Base-by-base conservation (phyloP, 2,797 vertebrate species). In the Halcyon smyrnensis region DNA sequence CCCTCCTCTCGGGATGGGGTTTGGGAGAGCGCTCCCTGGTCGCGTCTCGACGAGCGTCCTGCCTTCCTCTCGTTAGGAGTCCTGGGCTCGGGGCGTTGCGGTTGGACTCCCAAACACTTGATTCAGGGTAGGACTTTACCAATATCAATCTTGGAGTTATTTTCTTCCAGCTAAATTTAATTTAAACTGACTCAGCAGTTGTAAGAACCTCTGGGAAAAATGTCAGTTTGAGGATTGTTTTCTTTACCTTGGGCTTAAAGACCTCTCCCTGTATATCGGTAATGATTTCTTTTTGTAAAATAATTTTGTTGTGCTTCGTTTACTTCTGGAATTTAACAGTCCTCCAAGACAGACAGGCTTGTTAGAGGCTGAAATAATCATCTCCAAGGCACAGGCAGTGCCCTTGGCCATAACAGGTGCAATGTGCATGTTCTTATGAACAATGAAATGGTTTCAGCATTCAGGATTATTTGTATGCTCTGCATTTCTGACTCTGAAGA, bases 381-480 rank as follows among this genome's bases (percentile, higher is more conserved):
- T 67, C 74, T 63, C 9, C 34, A 5, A 77, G 83, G 73, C 19
- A 6, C 27, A 25, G 82, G 37, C 76, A 74, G 81, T 96, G 92
- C 86, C 90, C 89, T 94, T 84, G 95, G 43, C 60, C 3, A 4
- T 89, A 93, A 94, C 94, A 95, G 93, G 94, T 94, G 95, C 89
- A 94, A 20, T 13, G 53, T 76, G 84, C 64, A 48, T 67, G 8
- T 76, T 65, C 70, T 30, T 70, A 48, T 4, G 76, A 93, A 95
- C 96, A 94, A 90, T 90, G 78, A 77, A 75, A 53, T 50, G 77
- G 89, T 90, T 91, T 93, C 87, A 43, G 87, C 59, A 1, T 28
- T 81, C 86, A 73, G 89, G 82, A 93, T 92, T 93, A 86, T 95
- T 93, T 94, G 91, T 91, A 91, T 93, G 84, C 94, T 69, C 62